Percentiles rank a stretch among this genome's conserved stretches.
Evolutionary conservation across 2,797 vertebrate genomes (phyloP).

Genomic region (Somateria mollissima): DNA sequence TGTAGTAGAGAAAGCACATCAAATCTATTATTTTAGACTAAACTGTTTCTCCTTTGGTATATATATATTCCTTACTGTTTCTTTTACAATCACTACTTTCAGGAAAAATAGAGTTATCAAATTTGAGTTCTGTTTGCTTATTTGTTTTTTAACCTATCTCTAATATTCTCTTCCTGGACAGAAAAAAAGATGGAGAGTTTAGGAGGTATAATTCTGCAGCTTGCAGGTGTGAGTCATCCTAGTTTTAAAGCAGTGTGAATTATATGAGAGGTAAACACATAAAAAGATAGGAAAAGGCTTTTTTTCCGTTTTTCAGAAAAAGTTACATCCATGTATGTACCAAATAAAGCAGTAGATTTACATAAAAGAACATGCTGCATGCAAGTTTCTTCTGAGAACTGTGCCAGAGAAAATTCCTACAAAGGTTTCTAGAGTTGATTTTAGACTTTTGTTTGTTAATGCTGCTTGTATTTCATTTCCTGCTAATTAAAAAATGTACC

Average conservation of each 20-base stretch:
- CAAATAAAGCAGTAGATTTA: background rate
- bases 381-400: background rate
- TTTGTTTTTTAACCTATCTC: background rate
- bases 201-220: background rate
- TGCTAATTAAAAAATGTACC: slow-evolving; percentile 1
- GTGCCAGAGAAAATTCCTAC: background rate
- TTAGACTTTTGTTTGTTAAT: background rate
- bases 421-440: background rate
- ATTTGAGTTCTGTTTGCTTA: background rate
- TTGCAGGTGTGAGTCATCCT: background rate
- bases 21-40: background rate
- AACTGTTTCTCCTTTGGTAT: background rate
- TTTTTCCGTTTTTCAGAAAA: background rate
- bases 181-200: background rate
- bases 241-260: background rate
- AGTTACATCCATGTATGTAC: background rate
- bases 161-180: background rate
- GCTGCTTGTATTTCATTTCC: background rate
- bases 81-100: background rate
- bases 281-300: background rate
- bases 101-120: background rate
- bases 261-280: background rate
- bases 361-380: background rate
- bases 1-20: background rate
- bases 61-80: background rate